Evolutionary conservation across 2,113 vertebrate species (phyloP), one percentile per base, ranked within the genome.

Genomic region (Euleptes europaea): DNA sequence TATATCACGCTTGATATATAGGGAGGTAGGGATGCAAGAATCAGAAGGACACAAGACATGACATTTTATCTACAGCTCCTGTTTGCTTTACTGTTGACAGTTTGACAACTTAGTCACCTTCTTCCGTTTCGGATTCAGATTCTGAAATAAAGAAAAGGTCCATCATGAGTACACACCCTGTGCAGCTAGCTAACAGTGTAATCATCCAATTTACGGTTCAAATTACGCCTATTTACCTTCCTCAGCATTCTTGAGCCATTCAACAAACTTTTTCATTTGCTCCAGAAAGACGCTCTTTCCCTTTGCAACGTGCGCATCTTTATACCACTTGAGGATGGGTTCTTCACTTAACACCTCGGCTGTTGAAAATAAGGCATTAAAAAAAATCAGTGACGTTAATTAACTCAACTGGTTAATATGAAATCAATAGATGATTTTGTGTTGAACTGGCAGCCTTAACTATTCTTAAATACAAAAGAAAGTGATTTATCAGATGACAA

Each of bases 261-360:
- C 99, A 2, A 99, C 98, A 86, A 99, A 99, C 93, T 99, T 99
- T 86, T 99, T 99, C 98, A 99, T 99, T 90, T 99, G 98, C 91
- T 99, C 98, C 82, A 99, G 98, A 96, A 99, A 99, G 60, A 99
- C 97, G 5, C 98, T 99, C 92, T 98, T 99, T 84, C 98, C 98
- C 95, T 99, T 99, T 88, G 97, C 97, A 83, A 99, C 83, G 90
- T 99, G 98, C 0, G 97, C 97, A 71, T 99, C 98, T 38, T 97
- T 97, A 92, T 99, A 99, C 98, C 99, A 99, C 95, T 99, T 99
- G 84, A 99, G 92, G 91, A 99, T 99, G 92, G 98, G 98, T 94
- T 99, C 99, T 94, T 99, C 98, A 23, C 98, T 99, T 95, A 99
- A 92, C 54, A 99, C 98, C 89, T 99, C 98, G 87, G 98, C 99